Conservation (phyloP, 53 echinoderm and acorn worm genomes). For the Actinopyga echinites region DNA sequence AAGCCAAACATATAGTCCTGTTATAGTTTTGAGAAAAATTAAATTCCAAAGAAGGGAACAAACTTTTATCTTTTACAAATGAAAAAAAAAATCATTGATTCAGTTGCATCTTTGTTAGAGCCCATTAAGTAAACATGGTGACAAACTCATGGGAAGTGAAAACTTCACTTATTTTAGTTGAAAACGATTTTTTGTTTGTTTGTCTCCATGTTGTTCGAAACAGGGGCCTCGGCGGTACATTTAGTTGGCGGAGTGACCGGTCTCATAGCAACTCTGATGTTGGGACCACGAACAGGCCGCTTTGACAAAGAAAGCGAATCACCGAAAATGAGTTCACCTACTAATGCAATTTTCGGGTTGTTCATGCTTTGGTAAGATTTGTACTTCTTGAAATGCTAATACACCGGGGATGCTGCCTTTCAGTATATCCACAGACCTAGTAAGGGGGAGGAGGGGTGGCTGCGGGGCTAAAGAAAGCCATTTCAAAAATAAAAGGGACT, state of each 20-base stretch:
- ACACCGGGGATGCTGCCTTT: neutral
- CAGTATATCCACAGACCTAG: neutral
- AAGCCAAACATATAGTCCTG: no score
- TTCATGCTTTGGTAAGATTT: slow-evolving; percentile 82
- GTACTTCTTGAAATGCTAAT: neutral
- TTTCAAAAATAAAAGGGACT: no score
- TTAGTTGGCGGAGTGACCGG: slow-evolving; percentile 88
- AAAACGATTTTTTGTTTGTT: neutral
- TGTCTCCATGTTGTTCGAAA: neutral
- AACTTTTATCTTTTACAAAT: no score
- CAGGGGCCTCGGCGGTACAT: slow-evolving; percentile 73
- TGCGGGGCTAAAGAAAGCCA: no score
- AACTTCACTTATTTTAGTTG: neutral
- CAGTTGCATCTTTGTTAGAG: neutral
- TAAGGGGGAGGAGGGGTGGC: no score
- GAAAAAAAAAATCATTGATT: no score
- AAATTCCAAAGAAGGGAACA: no score
- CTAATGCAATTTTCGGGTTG: slow-evolving; percentile 85
- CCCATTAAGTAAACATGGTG: neutral
- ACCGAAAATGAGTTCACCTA: slow-evolving; percentile 72
- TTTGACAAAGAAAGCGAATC: slow-evolving; percentile 57
- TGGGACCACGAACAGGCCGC: slow-evolving; percentile 74
- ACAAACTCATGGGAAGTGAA: neutral
- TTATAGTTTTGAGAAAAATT: no score
- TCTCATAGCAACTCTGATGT: slow-evolving; percentile 80